Evolutionary conservation across 2,797 vertebrate species (phyloP).

Genomic region (Megalops cyprinoides): DNA sequence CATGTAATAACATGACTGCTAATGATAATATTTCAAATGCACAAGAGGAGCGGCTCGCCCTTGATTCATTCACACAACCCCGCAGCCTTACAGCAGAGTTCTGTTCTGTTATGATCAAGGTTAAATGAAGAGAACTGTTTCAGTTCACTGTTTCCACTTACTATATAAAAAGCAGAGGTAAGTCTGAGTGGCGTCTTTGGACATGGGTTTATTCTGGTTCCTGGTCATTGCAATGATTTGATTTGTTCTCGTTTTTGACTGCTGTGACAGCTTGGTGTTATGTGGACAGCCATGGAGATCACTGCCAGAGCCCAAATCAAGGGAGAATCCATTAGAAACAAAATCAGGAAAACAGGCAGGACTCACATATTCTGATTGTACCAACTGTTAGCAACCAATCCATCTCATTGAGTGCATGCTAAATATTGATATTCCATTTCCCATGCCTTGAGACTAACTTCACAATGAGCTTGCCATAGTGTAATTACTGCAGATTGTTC

Average conservation of each 20-base stretch:
- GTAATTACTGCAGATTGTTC: slow-evolving; percentile 36
- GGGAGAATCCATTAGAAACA: slow-evolving; percentile 26
- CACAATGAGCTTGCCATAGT: slow-evolving; percentile 21
- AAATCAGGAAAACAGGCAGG: slow-evolving; percentile 27
- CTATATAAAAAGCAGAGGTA: neutral
- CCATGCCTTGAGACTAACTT: slow-evolving; percentile 19
- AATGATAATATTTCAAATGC: neutral
- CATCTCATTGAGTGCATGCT: slow-evolving; percentile 22
- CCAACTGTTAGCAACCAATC: slow-evolving; percentile 29
- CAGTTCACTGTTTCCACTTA: neutral
- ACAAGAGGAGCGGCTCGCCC: neutral
- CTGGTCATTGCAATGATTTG: neutral
- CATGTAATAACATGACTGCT: no score
- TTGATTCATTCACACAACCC: no score
- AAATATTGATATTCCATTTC: slow-evolving; percentile 4
- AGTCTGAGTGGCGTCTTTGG: neutral
- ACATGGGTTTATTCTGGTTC: neutral
- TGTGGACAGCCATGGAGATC: neutral
- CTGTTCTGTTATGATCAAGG: neutral
- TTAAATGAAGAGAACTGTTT: neutral
- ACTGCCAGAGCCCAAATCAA: neutral
- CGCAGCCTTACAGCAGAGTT: no score
- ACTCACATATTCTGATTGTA: slow-evolving; percentile 30
- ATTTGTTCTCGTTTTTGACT: neutral
- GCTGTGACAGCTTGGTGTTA: neutral